These are phyloP conservation scores for Notospermus geniculatus DNA, from an alignment of 1,140 invertebrate genomes.

Conservation along the genomic window DNA sequence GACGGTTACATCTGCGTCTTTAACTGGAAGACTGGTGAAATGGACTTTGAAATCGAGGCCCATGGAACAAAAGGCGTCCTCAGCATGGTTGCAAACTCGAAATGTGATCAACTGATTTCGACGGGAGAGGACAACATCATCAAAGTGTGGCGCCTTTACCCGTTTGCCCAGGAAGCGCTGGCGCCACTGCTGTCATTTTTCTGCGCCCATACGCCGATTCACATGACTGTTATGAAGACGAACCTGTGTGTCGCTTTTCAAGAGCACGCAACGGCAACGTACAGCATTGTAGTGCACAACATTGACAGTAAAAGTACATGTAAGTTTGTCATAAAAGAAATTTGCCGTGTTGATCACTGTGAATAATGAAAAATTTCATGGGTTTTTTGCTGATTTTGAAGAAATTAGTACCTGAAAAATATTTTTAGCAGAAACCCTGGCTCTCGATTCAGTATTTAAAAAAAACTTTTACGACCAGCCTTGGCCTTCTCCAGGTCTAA, in stretches of 20 bases:
- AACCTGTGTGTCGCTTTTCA: constrained; percentile 52
- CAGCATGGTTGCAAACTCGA: constrained; percentile 52
- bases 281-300: constrained; percentile 49
- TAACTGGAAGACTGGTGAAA: constrained; percentile 48
- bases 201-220: constrained; percentile 48
- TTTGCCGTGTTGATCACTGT: no score
- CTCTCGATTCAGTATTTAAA: background rate
- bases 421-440: no score
- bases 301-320: constrained; percentile 51
- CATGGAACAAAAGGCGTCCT: constrained; percentile 51
- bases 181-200: constrained; percentile 52
- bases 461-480: background rate
- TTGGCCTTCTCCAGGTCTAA: no score
- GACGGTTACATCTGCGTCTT: constrained; percentile 54
- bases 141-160: constrained; percentile 53
- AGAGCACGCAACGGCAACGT: constrained; percentile 47
- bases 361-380: no score
- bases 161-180: constrained; percentile 51
- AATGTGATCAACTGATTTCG: constrained; percentile 49
- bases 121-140: constrained; percentile 52
- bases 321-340: no score
- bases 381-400: no score
- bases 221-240: constrained; percentile 47
- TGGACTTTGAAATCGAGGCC: constrained; percentile 51
- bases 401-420: no score